Percentiles rank a stretch among this genome's conserved stretches.
phyloP scores from a whole-genome alignment of 2,797 vertebrate genomes.

The Zenarchopterus dispar region DNA sequence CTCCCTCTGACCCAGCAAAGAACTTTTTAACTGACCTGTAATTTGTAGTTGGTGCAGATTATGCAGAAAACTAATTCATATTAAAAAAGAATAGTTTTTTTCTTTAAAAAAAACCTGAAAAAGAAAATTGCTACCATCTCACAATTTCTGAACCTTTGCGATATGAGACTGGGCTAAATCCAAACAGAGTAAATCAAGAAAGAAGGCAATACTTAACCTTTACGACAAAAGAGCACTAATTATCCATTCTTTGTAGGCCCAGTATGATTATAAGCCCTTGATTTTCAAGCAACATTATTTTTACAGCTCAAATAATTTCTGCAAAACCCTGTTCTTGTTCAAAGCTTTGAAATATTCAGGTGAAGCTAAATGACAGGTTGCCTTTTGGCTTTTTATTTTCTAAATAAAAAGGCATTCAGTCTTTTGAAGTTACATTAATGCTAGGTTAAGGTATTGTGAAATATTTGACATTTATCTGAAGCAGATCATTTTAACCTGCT shows the following conservation, averaged over 20 bases:
- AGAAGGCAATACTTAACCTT: slow-evolving; percentile 1
- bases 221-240: slow-evolving; percentile 8
- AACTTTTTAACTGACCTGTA: too few relatives aligned
- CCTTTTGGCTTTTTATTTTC: slow-evolving; percentile 9
- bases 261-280: not conserved
- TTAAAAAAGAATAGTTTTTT: too few relatives aligned
- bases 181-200: too few relatives aligned
- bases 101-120: too few relatives aligned
- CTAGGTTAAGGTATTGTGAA: slow-evolving; percentile 15
- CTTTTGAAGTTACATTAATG: slow-evolving; percentile 51
- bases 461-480: slow-evolving; percentile 26
- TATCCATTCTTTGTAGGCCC: too few relatives aligned
- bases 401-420: slow-evolving; percentile 26
- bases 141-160: too few relatives aligned
- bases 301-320: slow-evolving; percentile 22
- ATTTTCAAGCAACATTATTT: slow-evolving; percentile 4
- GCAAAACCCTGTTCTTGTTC: slow-evolving; percentile 23
- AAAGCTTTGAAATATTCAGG: slow-evolving; percentile 35
- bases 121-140: too few relatives aligned
- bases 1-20: too few relatives aligned
- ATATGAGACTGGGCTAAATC: too few relatives aligned
- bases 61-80: too few relatives aligned
- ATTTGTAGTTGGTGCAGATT: too few relatives aligned
- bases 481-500: slow-evolving; percentile 34
- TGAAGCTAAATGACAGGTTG: slow-evolving; percentile 16